Percentiles rank a stretch among this genome's conserved stretches.
These are phyloP conservation scores for Ciconia boyciana DNA, from an alignment of 2,113 vertebrate genomes.

Conservation along the genomic window DNA sequence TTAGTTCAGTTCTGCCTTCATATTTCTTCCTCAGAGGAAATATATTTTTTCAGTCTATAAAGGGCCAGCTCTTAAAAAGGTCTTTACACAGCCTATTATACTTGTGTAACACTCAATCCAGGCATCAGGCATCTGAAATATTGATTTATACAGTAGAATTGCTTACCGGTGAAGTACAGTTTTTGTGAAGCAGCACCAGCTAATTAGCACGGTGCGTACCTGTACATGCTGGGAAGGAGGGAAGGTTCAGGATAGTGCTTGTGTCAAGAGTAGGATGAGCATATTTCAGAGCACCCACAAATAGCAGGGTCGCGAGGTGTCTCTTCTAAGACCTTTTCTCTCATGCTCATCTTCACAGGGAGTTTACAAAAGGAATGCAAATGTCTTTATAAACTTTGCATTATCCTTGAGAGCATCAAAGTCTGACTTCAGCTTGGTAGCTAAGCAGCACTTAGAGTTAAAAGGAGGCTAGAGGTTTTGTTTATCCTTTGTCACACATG, in stretches of 20 bases:
- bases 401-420: neutral
- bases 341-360: neutral
- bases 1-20: slow-evolving; percentile 16
- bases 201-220: neutral
- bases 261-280: neutral
- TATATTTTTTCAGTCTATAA: neutral
- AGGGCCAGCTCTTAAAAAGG: neutral
- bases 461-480: neutral
- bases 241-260: neutral
- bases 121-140: neutral
- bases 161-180: neutral
- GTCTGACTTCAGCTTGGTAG: neutral
- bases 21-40: neutral
- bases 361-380: neutral
- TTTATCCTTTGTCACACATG: neutral
- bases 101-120: neutral
- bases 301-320: rapidly evolving
- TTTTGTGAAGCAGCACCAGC: neutral
- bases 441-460: neutral
- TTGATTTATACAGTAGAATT: neutral
- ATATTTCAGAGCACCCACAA: neutral
- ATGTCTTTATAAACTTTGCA: neutral
- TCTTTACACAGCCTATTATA: neutral
- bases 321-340: neutral
- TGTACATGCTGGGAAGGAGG: neutral